Evolutionary conservation across 2,113 vertebrate genomes (phyloP), one percentile per base, ranked within the genome.

Genomic region (Nematolebias whitei): DNA sequence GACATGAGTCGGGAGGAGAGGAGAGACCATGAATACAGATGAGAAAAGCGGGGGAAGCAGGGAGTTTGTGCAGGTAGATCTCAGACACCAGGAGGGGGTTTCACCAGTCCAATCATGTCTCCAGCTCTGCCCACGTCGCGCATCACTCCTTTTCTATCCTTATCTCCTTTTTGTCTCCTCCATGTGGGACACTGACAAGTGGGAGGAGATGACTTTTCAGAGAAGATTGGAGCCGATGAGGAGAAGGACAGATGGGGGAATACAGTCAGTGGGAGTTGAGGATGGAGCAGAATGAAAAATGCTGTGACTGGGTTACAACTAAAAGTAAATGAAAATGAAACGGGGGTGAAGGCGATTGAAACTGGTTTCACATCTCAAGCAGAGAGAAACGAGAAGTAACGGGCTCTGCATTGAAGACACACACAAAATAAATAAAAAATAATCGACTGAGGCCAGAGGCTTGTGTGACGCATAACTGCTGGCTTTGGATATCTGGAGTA

Each of bases 21-120:
- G 69, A 79, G 78, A 80, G 64, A 79, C 76, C 65, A 68, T 84
- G 87, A 86, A 88, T 90, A 87, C 88, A 90, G 82, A 90, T 90
- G 82, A 90, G 88, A 67, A 84, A 82, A 69, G 81, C 79, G 35
- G 66, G 84, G 79, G 81, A 84, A 79, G 81, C 58, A 52, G 65
- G 65, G 82, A 78, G 75, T 65, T 79, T 78, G 69, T 87, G 80
- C 79, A 88, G 88, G 83, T 90, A 83, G 83, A 85, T 87, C 83
- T 90, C 74, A 82, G 71, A 86, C 83, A 83, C 76, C 71, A 74
- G 63, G 85, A 84, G 88, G 85, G 88, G 83, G 80, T 84, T 90
- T 87, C 79, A 87, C 88, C 86, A 44, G 77, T 76, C 78, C 85
- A 79, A 84, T 85, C 85, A 82, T 64, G 71, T 83, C 71, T 72